Base-by-base conservation (phyloP, 2,113 vertebrate genomes). In the Chaenocephalus aceratus region DNA sequence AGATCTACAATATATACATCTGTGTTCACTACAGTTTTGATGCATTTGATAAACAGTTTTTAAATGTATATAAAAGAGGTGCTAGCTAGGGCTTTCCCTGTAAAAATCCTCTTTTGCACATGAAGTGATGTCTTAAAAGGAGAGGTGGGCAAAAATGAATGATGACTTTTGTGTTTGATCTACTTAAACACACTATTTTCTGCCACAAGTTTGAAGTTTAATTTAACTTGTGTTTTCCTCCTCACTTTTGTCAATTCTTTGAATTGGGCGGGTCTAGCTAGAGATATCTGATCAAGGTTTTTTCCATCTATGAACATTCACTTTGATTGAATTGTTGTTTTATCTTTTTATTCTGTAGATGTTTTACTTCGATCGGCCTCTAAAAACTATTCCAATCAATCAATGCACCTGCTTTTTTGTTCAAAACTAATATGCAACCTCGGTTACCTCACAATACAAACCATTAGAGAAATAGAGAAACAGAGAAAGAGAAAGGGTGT, bases 401-500 rank as follows among this genome's bases (percentile, higher is more conserved):
- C 36, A 54, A 46, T 44, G 12, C 45, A 70, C 1, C 1, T 12
- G 15, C 14, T 7, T 6, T 46, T 13, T 18, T 6, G 6, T 11
- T 44, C 18, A 54, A 45, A 41, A 51, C 12, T 48, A 18, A 46
- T 26, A 64, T 10, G 18, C 7, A 56, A 51, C 21, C n/a, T 41
- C 6, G 36, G 36, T 41, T 41, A 41, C 36, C 36, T 41, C 36
- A 41, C 5, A 41, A 41, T 6, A 41, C 36, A 41, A 41, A 41
- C 36, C 36, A 68, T 13, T 26, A 75, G 46, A 64, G 48, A 85
- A 12, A 48, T 13, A 58, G 34, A 57, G 46, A 85, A 12, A 48
- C 15, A 58, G 34, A 57, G 45, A 77, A 46, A 68, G 49, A 41
- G 41, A 60, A 23, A 26, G 51, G 54, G 36, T 36, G 36, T 36